Base-by-base conservation (phyloP, 2,797 vertebrate genomes). In the Microctenopoma stevenorrisi region DNA sequence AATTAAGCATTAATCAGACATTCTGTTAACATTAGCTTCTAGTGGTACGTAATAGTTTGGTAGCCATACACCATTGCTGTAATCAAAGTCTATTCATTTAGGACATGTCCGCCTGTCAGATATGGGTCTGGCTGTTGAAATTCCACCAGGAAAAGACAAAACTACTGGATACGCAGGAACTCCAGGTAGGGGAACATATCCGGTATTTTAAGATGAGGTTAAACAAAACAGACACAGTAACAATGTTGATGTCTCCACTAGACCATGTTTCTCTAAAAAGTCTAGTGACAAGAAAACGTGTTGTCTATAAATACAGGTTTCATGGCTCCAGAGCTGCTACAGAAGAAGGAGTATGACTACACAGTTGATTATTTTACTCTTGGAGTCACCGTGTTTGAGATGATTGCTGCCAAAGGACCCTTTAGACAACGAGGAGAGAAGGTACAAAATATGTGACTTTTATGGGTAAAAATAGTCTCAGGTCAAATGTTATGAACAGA, bases 101-200 rank as follows among this genome's bases (percentile, higher is more conserved):
- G 94, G 94, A 71, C 92, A 94, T 7, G 91, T 95, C 42, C 89
- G 93, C 12, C 83, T 95, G 55, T 95, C 94, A 60, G 94, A 95
- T 83, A 68, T 94, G 81, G 93, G 94, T 78, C 84, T 95, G 51
- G 93, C 94, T 67, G 91, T 93, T 48, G 94, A 94, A 86, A 84
- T 95, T 68, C 84, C 89, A 30, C 91, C 90, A 30, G 94, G 88
- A 80, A 81, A 91, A 84, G 89, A 94, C 60, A 93, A 76, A 76
- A 94, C 94, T 4, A 85, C 66, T 33, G 94, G 94, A 72, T 94
- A 94, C 68, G 94, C 94, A 63, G 93, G 93, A 47, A 95, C 94
- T 48, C 94, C 93, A 76, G 94, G 93, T 93, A 47, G 66, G 37
- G 49, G 22, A 25, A 50, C 18, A 10, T 49, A 71, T 14, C 15